These are phyloP conservation scores for Rhogogaster chlorosoma DNA, from an alignment of 2,888 invertebrate species.

Conservation along the genomic window DNA sequence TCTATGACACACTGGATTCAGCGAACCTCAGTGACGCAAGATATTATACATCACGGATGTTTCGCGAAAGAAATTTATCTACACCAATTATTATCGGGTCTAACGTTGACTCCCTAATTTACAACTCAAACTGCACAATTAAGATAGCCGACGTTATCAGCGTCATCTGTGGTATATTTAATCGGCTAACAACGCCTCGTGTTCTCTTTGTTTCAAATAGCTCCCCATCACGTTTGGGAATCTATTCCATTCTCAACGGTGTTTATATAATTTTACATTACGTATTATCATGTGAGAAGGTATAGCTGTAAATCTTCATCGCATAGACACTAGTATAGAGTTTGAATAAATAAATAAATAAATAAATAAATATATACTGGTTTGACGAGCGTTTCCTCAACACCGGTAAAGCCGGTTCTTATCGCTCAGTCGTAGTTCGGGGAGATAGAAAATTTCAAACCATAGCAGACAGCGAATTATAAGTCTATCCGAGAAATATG, in stretches of 20 bases:
- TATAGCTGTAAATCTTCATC: neutral
- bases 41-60: neutral
- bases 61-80: slow-evolving; percentile 10
- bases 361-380: slow-evolving; percentile 11
- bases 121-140: neutral
- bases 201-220: neutral
- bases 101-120: neutral
- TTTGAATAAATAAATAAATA: slow-evolving; percentile 1
- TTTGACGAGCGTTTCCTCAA: slow-evolving; percentile 17
- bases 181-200: neutral
- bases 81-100: neutral
- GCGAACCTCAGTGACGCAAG: neutral
- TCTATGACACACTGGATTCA: slow-evolving; percentile 17
- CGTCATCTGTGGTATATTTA: neutral
- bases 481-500: neutral
- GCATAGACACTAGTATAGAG: neutral
- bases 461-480: neutral
- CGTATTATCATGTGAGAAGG: neutral
- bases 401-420: slow-evolving; percentile 23
- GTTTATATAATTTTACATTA: neutral
- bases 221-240: neutral
- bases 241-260: neutral
- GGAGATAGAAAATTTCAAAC: neutral
- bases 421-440: neutral
- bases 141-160: neutral